These are phyloP conservation scores for Papilio dardanus DNA, from an alignment of 1,140 invertebrate species.

Conservation along the genomic window DNA sequence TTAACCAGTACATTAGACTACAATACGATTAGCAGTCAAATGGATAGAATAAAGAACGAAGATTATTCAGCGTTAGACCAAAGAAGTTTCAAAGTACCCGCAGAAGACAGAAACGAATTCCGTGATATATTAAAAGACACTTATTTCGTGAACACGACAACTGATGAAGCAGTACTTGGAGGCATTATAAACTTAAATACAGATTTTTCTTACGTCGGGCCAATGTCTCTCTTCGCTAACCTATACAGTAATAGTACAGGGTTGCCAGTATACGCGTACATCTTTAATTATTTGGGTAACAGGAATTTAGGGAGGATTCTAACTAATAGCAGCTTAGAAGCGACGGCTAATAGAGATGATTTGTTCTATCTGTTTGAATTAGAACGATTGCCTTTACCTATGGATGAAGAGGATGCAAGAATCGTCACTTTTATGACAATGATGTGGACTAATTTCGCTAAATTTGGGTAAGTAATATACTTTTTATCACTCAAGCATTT, in stretches of 20 bases:
- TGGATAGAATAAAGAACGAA: slow-evolving; percentile 72
- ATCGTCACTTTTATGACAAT: slow-evolving; percentile 73
- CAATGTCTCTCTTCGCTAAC: slow-evolving; percentile 64
- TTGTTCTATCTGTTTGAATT: slow-evolving; percentile 74
- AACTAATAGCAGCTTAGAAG: slow-evolving; percentile 68
- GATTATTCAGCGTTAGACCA: slow-evolving; percentile 69
- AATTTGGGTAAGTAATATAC: slow-evolving; percentile 74
- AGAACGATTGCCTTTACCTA: slow-evolving; percentile 63
- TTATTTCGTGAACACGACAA: slow-evolving; percentile 63
- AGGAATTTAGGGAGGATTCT: slow-evolving; percentile 69
- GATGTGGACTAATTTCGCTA: slow-evolving; percentile 81
- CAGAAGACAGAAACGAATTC: slow-evolving; percentile 58
- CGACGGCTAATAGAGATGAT: slow-evolving; percentile 67
- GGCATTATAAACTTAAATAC: slow-evolving; percentile 72
- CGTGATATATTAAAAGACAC: slow-evolving; percentile 61
- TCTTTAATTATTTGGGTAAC: slow-evolving; percentile 70
- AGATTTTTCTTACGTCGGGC: slow-evolving; percentile 69
- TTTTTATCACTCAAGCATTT: no score
- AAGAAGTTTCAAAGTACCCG: slow-evolving; percentile 53
- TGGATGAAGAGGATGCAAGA: slow-evolving; percentile 70
- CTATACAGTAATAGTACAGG: slow-evolving; percentile 62
- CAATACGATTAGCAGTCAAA: slow-evolving; percentile 69
- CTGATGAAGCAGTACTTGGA: slow-evolving; percentile 64
- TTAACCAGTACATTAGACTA: slow-evolving; percentile 69
- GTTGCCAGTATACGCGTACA: slow-evolving; percentile 61